Base-by-base conservation (phyloP, 2,888 invertebrate genomes). In the Agonopterix subpropinquella region DNA sequence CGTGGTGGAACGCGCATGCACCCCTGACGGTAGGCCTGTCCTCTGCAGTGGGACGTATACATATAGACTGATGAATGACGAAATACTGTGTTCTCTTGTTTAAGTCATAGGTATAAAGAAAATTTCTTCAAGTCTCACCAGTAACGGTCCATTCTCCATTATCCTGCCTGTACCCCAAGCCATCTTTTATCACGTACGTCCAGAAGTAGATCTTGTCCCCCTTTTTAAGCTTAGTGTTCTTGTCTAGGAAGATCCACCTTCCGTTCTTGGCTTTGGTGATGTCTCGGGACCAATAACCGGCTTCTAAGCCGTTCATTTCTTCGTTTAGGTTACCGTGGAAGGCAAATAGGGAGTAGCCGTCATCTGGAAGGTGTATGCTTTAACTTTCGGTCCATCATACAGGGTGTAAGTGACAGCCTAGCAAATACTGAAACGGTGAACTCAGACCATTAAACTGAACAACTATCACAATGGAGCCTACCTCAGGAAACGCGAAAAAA, bases 141-240 rank as follows among this genome's bases (percentile, higher is more conserved):
- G 77, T 78, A 1, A 92, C 90, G 2, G 70, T 82, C 80, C 90
- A 90, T 49, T 82, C 79, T 37, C 92, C 91, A 66, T 92, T 90
- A 53, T 93, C 90, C 59, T 92, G 90, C n/a, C 92, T 84, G 65
- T 93, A 94, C 0, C 94, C 94, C 18, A 93, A 69, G 0, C 93
- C 92, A 56, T 92, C 80, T 63, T 91, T 92, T 45, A 93, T 88
- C 0, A 93, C 92, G 63, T 91, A 94, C 0, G 93, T 90, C 95
- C 95, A 95, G 70, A 92, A 95, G 71, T 94, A 92, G 15, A 95
- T 72, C 2, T 81, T 89, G 65, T 95, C 95, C 0, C 93, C 94
- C 0, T 82, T 62, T 58, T 92, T 91, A n/a, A 95, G 69, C 50
- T 74, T 61, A 0, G 91, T 90, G 1, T 73, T 74, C 1, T 78